phyloP scores from a whole-genome alignment of 2,888 invertebrate genomes.

The Automeris io region DNA sequence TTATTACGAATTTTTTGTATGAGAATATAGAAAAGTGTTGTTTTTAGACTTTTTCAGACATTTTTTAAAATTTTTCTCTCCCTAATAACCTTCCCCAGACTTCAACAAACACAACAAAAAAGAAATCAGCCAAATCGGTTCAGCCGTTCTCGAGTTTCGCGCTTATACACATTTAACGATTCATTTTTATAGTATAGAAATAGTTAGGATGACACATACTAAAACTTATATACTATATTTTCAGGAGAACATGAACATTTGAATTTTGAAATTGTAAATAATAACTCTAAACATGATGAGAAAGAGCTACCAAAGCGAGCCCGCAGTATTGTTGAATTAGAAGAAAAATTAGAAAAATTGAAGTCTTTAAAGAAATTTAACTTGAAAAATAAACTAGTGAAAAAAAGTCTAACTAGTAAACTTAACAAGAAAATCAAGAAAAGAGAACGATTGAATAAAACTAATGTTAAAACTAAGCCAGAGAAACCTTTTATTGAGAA shows the following conservation, averaged over 20 bases:
- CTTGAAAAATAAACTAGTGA: slow-evolving; percentile 80
- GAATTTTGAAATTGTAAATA: slow-evolving; percentile 51
- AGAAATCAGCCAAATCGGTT: too few species aligned
- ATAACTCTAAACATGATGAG: slow-evolving; percentile 31
- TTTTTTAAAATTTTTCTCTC: too few species aligned
- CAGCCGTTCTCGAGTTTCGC: too few species aligned
- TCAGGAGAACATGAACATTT: slow-evolving; percentile 53
- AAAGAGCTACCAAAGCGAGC: slow-evolving; percentile 67
- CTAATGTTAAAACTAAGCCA: slow-evolving; percentile 36
- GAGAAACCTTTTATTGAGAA: slow-evolving; percentile 28
- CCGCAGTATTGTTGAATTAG: slow-evolving; percentile 79
- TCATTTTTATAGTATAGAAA: too few species aligned
- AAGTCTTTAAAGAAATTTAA: slow-evolving; percentile 78
- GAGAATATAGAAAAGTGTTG: too few species aligned
- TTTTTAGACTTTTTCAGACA: too few species aligned
- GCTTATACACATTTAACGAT: too few species aligned
- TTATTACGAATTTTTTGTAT: too few species aligned
- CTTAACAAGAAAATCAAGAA: slow-evolving; percentile 81
- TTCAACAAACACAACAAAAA: too few species aligned
- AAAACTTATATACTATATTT: slow-evolving; percentile 12
- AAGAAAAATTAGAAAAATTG: slow-evolving; percentile 79
- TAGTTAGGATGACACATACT: too few species aligned
- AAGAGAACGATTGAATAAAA: slow-evolving; percentile 65
- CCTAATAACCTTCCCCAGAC: too few species aligned
- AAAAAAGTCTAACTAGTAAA: slow-evolving; percentile 81